These are phyloP conservation scores for Autographa pulchrina DNA, from an alignment of 2,888 invertebrate species.

Conservation along the genomic window DNA sequence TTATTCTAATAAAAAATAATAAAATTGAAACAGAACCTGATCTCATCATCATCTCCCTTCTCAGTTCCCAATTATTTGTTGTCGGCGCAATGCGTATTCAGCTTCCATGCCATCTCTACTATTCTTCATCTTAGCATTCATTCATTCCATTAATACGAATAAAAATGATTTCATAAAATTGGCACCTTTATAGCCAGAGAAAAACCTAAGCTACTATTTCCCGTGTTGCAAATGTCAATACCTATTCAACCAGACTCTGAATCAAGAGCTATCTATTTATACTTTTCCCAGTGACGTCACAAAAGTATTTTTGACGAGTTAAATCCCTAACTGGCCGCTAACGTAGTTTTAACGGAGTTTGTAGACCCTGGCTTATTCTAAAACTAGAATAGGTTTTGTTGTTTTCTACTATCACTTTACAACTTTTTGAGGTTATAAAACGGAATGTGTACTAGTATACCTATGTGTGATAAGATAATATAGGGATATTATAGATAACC, in stretches of 20 bases:
- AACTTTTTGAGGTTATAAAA: background rate
- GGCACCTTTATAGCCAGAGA: background rate
- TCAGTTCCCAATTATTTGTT: too few relatives aligned
- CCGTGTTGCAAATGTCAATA: background rate
- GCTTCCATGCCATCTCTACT: too few relatives aligned
- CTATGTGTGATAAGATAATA: too few relatives aligned
- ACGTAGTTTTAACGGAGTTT: background rate
- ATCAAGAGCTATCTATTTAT: background rate
- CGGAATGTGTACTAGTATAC: background rate
- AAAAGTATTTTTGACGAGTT: conserved; percentile 3
- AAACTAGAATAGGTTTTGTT: conserved; percentile 2
- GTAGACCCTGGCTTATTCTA: background rate
- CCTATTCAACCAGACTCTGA: background rate
- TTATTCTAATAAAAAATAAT: too few relatives aligned
- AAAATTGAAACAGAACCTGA: too few relatives aligned
- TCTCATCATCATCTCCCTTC: too few relatives aligned
- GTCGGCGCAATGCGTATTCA: too few relatives aligned
- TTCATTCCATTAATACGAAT: too few relatives aligned
- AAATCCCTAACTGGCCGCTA: background rate
- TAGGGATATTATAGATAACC: too few relatives aligned
- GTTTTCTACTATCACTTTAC: background rate
- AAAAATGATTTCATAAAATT: too few relatives aligned
- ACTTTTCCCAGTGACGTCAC: background rate
- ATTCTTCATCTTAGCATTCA: too few relatives aligned
- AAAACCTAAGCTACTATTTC: background rate